These are phyloP conservation scores for Melanotaenia maccullochi DNA, from an alignment of 2,797 vertebrate genomes.

Conservation along the genomic window DNA sequence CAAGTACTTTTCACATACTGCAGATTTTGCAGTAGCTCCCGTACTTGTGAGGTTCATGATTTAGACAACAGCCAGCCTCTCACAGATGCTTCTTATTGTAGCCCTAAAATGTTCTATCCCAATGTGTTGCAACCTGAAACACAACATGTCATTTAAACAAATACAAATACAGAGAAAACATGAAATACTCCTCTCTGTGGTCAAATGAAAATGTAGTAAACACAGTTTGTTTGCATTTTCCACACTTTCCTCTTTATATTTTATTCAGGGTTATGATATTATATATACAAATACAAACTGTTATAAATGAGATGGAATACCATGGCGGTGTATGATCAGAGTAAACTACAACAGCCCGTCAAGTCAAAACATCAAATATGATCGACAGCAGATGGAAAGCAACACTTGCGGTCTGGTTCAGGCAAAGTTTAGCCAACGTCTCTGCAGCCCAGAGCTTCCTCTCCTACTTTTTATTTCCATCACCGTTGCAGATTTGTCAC, in stretches of 20 bases:
- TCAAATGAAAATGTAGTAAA: background rate
- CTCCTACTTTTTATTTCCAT: background rate
- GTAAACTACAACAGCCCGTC: slow-evolving; percentile 7
- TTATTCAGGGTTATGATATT: too few relatives aligned
- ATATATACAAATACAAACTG: background rate
- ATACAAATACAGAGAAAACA: too few relatives aligned
- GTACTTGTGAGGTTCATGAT: too few relatives aligned
- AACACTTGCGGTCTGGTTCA: slow-evolving; percentile 1
- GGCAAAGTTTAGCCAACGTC: background rate
- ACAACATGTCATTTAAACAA: too few relatives aligned
- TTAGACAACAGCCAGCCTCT: too few relatives aligned
- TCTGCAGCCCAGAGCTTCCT: slow-evolving; percentile 8
- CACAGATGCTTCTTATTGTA: too few relatives aligned
- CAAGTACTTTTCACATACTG: too few relatives aligned
- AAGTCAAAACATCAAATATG: slow-evolving; percentile 10
- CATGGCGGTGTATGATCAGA: background rate
- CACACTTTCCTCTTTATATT: background rate
- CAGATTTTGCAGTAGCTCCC: too few relatives aligned
- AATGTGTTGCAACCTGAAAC: too few relatives aligned
- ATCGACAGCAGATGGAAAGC: slow-evolving; percentile 28
- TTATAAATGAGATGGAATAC: background rate
- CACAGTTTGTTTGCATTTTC: background rate
- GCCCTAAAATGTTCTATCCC: too few relatives aligned
- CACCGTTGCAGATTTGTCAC: background rate
- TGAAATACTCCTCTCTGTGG: too few relatives aligned